phyloP scores from a whole-genome alignment of 2,797 vertebrate genomes.

The Alca torda region DNA sequence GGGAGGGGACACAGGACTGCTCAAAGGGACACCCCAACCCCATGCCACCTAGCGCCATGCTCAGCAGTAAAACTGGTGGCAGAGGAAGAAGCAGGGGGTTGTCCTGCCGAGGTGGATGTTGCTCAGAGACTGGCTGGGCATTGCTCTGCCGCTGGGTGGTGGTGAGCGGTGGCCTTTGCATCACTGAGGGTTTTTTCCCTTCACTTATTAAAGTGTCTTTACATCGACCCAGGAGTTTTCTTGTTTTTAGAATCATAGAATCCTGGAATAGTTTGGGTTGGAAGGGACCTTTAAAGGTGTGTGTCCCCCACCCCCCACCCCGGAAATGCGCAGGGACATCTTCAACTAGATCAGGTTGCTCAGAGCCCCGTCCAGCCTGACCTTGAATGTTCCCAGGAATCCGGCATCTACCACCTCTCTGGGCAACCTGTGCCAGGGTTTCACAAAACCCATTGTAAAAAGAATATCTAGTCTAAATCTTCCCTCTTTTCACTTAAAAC shows the following conservation, averaged over 20 bases:
- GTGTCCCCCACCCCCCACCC: no score
- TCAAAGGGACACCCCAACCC: neutral
- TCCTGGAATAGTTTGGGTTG: no score
- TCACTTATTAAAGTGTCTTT: neutral
- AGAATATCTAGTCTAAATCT: neutral
- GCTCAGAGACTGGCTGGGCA: neutral
- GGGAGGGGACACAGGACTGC: neutral
- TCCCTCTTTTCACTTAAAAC: neutral
- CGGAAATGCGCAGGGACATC: neutral
- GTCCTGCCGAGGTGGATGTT: neutral
- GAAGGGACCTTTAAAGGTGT: neutral
- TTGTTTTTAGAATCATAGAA: neutral
- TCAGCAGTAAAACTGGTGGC: fast-evolving
- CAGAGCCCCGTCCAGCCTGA: neutral
- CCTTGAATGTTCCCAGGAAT: neutral
- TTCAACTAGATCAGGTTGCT: neutral
- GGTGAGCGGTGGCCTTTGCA: no score
- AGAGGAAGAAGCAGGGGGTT: fast-evolving
- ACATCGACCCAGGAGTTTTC: neutral
- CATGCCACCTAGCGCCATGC: fast-evolving
- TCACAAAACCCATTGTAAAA: neutral
- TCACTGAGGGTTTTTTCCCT: neutral
- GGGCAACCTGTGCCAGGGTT: neutral
- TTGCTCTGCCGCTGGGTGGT: fast-evolving
- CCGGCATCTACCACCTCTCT: neutral